phyloP scores from a whole-genome alignment of 2,797 vertebrate genomes.

The Microctenopoma steveboyesi region DNA sequence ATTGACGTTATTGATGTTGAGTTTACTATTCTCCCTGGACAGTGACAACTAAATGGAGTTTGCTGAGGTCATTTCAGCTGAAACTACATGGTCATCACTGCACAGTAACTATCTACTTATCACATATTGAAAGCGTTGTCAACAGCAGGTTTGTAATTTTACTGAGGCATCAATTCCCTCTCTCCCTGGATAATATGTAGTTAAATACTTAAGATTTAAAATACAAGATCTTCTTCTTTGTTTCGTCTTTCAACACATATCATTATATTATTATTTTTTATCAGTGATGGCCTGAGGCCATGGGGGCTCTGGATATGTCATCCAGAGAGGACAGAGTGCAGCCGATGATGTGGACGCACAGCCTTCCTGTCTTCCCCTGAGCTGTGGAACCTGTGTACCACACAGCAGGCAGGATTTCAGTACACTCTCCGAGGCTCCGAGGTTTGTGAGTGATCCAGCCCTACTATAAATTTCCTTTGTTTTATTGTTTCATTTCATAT shows the following conservation, averaged over 20 bases:
- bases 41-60: slow-evolving; percentile 20
- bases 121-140: background rate
- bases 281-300: too few species aligned
- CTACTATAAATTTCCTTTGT: background rate
- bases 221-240: too few species aligned
- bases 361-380: too few species aligned
- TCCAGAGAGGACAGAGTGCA: too few species aligned
- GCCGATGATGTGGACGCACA: too few species aligned
- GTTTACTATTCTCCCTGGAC: slow-evolving; percentile 32
- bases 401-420: too few species aligned
- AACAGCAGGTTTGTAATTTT: background rate
- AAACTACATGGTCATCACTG: background rate
- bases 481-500: background rate
- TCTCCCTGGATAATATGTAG: background rate
- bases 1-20: slow-evolving; percentile 54
- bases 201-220: background rate
- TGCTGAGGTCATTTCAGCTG: slow-evolving; percentile 29
- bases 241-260: too few species aligned
- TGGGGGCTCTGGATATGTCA: too few species aligned
- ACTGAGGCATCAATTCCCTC: background rate
- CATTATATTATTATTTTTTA: too few species aligned
- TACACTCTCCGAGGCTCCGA: too few species aligned
- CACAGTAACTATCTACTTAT: rapidly evolving
- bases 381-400: too few species aligned
- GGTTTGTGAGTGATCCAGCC: too few species aligned